phyloP scores from a whole-genome alignment of 2,113 vertebrate genomes.

The Perca flavescens region DNA sequence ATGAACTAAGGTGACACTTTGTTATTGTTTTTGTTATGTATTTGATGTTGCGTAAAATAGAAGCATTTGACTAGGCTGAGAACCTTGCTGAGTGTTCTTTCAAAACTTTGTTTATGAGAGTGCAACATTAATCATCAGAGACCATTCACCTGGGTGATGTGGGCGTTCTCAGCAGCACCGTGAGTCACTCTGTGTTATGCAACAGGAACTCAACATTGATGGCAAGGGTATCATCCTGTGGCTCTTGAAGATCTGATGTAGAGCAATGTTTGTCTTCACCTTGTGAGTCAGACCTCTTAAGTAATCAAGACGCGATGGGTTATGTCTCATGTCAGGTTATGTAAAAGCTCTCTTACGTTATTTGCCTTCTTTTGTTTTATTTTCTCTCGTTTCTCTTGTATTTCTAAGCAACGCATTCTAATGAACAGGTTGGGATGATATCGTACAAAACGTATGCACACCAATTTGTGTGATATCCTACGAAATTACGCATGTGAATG shows the following conservation, averaged over 20 bases:
- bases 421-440: too few species aligned
- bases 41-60: too few species aligned
- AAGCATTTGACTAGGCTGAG: not conserved
- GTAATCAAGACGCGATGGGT: not conserved
- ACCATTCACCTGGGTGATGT: slow-evolving; percentile 1
- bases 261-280: not conserved
- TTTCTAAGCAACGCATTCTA: not conserved
- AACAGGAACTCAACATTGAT: not conserved
- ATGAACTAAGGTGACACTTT: too few species aligned
- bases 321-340: not conserved
- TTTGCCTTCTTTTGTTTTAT: not conserved
- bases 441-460: too few species aligned
- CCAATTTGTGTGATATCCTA: too few species aligned
- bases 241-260: not conserved
- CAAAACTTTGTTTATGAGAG: not conserved
- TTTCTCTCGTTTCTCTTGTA: not conserved
- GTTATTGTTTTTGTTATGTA: too few species aligned
- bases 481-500: too few species aligned
- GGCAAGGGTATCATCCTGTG: not conserved
- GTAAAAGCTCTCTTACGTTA: not conserved
- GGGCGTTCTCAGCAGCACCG: not conserved
- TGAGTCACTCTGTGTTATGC: slow-evolving; percentile 32
- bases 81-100: not conserved
- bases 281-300: not conserved
- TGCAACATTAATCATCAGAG: not conserved